Conservation (phyloP, 2,888 invertebrate species). For the Andrena hattorfiana region DNA sequence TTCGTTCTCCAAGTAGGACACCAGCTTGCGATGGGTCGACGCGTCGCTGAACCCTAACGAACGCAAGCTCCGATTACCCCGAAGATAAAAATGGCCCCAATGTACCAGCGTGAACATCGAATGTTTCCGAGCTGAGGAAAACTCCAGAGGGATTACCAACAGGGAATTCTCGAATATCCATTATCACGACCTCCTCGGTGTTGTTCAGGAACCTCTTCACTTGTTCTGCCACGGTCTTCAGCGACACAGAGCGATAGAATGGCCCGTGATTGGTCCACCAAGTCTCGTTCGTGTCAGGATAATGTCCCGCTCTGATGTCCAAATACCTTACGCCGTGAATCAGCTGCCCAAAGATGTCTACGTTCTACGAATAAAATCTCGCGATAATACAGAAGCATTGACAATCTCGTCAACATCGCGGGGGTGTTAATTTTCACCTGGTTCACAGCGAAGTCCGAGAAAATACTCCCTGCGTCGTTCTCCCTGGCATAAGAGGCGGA, state of each 20-base stretch:
- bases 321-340: constrained; percentile 88
- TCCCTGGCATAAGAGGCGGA: constrained; percentile 87
- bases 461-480: constrained; percentile 77
- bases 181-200: constrained; percentile 87
- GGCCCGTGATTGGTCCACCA: constrained; percentile 87
- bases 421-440: constrained; percentile 79
- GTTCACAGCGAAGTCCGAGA: constrained; percentile 86
- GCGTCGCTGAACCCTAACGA: constrained; percentile 57
- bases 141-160: constrained; percentile 83
- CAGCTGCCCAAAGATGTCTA: constrained; percentile 87
- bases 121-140: background rate
- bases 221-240: constrained; percentile 86
- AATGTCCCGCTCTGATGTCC: constrained; percentile 87
- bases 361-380: constrained; percentile 83
- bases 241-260: constrained; percentile 85
- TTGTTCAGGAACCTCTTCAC: constrained; percentile 86
- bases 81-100: background rate
- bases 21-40: constrained; percentile 82
- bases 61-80: background rate
- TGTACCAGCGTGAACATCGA: background rate
- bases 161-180: constrained; percentile 88
- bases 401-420: background rate
- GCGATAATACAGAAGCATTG: too few relatives aligned
- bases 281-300: constrained; percentile 79
- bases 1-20: constrained; percentile 80